Conservation (phyloP, 2,113 vertebrate species). For the Grammomys surdaster region DNA sequence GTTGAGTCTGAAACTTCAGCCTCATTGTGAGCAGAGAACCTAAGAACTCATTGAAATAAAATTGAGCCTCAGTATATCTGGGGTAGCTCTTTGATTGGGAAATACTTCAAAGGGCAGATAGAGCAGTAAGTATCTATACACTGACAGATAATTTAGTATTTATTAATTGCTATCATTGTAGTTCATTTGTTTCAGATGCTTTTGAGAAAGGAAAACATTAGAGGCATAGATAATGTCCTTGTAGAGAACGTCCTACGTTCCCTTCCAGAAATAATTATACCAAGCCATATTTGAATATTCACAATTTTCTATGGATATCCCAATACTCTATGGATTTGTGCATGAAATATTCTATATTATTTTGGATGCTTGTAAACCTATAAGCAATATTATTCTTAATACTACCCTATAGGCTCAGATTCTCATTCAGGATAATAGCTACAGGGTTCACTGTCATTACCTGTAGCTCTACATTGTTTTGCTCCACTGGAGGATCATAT, state of each 20-base stretch:
- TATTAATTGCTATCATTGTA: background rate
- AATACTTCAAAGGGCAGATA: slow-evolving; percentile 40
- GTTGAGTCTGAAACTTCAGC: background rate
- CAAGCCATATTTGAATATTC: background rate
- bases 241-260: background rate
- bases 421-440: background rate
- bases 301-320: too few relatives aligned
- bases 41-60: background rate
- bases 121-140: background rate
- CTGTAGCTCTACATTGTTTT: background rate
- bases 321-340: background rate
- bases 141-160: background rate
- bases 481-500: background rate
- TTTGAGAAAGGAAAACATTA: slow-evolving; percentile 14
- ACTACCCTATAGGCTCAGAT: background rate
- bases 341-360: background rate
- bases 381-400: background rate
- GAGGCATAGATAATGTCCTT: background rate
- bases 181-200: background rate
- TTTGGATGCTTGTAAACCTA: background rate
- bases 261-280: background rate
- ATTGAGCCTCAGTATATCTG: background rate
- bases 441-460: background rate
- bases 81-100: background rate
- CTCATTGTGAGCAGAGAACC: background rate